Evolutionary conservation across 1,140 invertebrate species (phyloP), one percentile per base, ranked within the genome.

Genomic region (Choristoneura fumiferana): DNA sequence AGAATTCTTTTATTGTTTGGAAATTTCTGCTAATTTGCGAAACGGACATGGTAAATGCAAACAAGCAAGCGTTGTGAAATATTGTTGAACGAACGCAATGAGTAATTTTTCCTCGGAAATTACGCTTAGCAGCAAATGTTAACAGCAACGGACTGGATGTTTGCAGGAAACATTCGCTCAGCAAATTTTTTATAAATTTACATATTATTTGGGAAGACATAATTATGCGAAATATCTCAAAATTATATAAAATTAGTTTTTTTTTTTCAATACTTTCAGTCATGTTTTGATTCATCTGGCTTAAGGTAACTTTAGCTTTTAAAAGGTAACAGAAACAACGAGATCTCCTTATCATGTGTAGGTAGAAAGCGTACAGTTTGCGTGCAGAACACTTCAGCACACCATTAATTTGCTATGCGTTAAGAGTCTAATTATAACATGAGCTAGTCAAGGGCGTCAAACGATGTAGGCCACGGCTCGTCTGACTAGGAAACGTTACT

Each of bases 391-490:
- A 49, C 43, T 49, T 43, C 14, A 49, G 22, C 43, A 49, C 15
- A 49, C 17, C 39, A 40, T 49, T 49, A 49, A 43, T 49, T 13
- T 22, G 43, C 22, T 49, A 49, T 49, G 43, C 17, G 22, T 39
- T 39, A 39, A 29, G 22, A 29, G 37, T 49, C 43, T 49, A 49
- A 49, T 49, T 49, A 49, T 49, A 49, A 6, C 22, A 9, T 12
- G 43, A 49, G 43, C 43, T 49, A 49, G 17, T 49, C 43, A 49
- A 49, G 43, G 43, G 43, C 43, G 43, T 29, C 22, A 29, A 18
- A 6, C 18, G 22, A 49, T 22, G 6, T 49, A 49, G 43, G 43
- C 17, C 43, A 29, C 22, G 22, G 43, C 43, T 22, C n/a, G 18
- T 49, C 29, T 49, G 22, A 49, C 43, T 49, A 49, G 43, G 43